These are phyloP conservation scores for Paedocypris micromegethes DNA, from an alignment of 2,797 vertebrate genomes.

Conservation along the genomic window DNA sequence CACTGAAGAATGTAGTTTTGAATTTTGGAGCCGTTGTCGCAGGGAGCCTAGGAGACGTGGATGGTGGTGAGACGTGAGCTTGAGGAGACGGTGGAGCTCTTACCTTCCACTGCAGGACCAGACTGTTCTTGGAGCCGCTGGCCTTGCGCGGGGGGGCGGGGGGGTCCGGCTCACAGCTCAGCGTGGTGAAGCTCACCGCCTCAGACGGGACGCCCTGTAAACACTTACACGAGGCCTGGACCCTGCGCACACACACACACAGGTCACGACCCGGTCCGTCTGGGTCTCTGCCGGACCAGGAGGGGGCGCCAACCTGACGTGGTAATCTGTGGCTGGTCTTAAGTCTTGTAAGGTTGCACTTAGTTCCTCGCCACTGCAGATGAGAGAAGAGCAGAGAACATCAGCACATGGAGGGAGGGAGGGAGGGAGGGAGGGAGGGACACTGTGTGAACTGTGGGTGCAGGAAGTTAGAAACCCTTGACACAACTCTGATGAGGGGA, in stretches of 20 bases:
- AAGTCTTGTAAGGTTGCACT: slow-evolving; percentile 86
- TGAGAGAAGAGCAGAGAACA: background rate
- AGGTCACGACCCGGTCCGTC: too few species aligned
- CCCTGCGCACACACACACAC: slow-evolving; percentile 61
- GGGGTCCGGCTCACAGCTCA: slow-evolving; percentile 85
- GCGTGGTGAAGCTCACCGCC: slow-evolving; percentile 85
- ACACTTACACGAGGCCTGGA: slow-evolving; percentile 81
- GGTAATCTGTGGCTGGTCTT: slow-evolving; percentile 93
- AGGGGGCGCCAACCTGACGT: slow-evolving; percentile 73
- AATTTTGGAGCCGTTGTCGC: slow-evolving; percentile 96
- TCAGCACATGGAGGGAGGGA: background rate
- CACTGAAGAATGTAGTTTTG: slow-evolving; percentile 91
- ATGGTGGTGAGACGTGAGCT: too few species aligned
- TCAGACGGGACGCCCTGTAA: slow-evolving; percentile 86
- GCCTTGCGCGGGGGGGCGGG: slow-evolving; percentile 86
- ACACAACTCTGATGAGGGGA: too few species aligned
- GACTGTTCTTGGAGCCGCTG: slow-evolving; percentile 89
- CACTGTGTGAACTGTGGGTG: too few species aligned
- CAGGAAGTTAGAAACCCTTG: too few species aligned
- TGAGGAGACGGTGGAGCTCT: slow-evolving; percentile 8
- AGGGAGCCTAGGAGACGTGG: slow-evolving; percentile 72
- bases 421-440: background rate
- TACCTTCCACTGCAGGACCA: slow-evolving; percentile 95
- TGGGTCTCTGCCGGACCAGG: too few species aligned
- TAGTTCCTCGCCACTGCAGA: slow-evolving; percentile 80